Evolutionary conservation across 2,888 invertebrate species (phyloP), one percentile per base, ranked within the genome.

Genomic region (Carcina quercana): DNA sequence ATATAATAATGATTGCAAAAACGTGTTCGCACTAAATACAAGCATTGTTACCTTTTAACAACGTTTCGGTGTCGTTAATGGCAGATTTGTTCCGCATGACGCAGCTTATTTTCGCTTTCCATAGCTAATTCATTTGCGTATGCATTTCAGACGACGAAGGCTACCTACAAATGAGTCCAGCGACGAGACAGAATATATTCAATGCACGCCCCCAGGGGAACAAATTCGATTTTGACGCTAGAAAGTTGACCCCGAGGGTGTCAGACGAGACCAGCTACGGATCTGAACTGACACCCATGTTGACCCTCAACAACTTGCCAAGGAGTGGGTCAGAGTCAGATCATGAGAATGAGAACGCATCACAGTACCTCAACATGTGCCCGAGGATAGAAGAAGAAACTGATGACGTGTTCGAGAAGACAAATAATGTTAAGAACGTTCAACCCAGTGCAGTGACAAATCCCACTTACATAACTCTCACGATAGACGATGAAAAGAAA

Each of bases 121-220:
- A 24, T 31, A 31, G 34, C 17, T 24, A 10, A 20, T 27, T 40
- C 25, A 14, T 32, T 13, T 12, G 15, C 15, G 17, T n/a, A 24
- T 34, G 21, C 28, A 25, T 76, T 74, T 33, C 73, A 68, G 73
- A 80, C 40, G 75, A 75, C 26, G 82, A 86, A 34, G 88, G 88
- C 12, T 90, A 91, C 54, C 68, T 89, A 32, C 86, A 87, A 54
- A 89, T 90, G 89, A 87, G 85, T 47, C 83, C 88, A 1, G 59
- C 69, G 2, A 51, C 57, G n/a, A 65, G 56, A 29, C 64, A 57
- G 27, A 68, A 59, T 15, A 80, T 87, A 51, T 88, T 88, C 61
- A 88, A 87, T 55, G 88, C 89, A 2, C 73, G 87, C 37, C 45
- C 63, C 1, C 59, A 59, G 2, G 63, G 63, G 3, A 67, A 71